Evolutionary conservation across 1,140 invertebrate species (phyloP).

Genomic region (Melanaphis sacchari): DNA sequence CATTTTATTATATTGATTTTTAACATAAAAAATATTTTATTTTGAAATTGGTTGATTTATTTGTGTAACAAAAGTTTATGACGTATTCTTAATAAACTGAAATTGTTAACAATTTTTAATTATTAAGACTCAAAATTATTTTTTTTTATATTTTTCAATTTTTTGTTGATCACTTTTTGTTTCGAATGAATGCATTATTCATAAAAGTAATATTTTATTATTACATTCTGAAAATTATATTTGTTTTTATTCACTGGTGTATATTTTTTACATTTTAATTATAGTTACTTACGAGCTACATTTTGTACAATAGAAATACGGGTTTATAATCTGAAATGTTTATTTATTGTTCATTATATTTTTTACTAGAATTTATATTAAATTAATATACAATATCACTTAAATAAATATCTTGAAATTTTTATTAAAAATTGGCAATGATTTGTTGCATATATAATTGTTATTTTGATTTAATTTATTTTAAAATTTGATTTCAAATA

Average conservation of each 20-base stretch:
- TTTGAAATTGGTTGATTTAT: background rate
- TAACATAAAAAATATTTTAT: background rate
- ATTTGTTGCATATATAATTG: background rate
- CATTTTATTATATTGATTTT: background rate
- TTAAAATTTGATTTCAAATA: background rate
- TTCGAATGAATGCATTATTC: conserved; percentile 15
- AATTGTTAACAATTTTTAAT: conserved; percentile 28
- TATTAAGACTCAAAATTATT: background rate
- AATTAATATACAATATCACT: background rate
- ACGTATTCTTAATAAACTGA: background rate
- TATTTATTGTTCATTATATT: background rate
- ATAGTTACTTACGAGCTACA: background rate
- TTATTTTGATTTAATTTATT: too few relatives aligned
- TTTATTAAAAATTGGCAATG: background rate
- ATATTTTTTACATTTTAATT: background rate
- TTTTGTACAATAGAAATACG: background rate
- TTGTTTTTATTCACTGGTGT: background rate
- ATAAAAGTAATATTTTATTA: background rate
- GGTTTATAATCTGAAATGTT: background rate
- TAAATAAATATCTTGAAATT: background rate
- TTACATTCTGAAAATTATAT: background rate
- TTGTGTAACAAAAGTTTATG: background rate
- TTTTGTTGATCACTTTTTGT: background rate
- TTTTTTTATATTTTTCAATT: conserved; percentile 16
- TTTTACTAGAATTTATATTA: background rate